Evolutionary conservation across 2,797 vertebrate species (phyloP).

Genomic region (Hirundo rustica): DNA sequence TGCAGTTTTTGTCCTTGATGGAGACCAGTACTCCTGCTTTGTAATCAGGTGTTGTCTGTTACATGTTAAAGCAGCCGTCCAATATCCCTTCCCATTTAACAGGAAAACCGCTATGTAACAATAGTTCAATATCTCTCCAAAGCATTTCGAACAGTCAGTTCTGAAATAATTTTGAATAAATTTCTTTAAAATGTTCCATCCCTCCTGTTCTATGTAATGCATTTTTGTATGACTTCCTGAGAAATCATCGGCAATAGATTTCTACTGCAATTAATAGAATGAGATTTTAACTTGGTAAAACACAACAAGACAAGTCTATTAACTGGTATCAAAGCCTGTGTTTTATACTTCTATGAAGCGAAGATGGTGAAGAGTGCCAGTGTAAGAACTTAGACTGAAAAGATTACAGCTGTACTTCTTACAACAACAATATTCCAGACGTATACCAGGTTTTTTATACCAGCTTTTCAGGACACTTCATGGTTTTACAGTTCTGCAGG

Average conservation of each 20-base stretch:
- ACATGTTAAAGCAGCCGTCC: neutral
- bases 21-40: neutral
- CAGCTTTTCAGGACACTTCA: fast-evolving
- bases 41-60: neutral
- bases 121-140: neutral
- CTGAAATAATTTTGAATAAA: neutral
- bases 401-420: neutral
- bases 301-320: neutral
- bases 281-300: neutral
- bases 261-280: neutral
- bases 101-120: neutral
- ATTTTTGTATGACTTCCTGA: neutral
- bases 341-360: neutral
- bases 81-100: neutral
- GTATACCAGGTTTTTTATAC: neutral
- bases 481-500: neutral
- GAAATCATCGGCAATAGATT: neutral
- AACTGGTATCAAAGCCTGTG: neutral
- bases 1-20: neutral
- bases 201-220: neutral
- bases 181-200: neutral
- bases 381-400: neutral
- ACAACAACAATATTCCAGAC: neutral
- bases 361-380: neutral
- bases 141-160: neutral